Percentiles rank a stretch among this genome's conserved stretches.
These are phyloP conservation scores for Bambusicola thoracicus DNA, from an alignment of 2,113 vertebrate genomes.

Conservation along the genomic window DNA sequence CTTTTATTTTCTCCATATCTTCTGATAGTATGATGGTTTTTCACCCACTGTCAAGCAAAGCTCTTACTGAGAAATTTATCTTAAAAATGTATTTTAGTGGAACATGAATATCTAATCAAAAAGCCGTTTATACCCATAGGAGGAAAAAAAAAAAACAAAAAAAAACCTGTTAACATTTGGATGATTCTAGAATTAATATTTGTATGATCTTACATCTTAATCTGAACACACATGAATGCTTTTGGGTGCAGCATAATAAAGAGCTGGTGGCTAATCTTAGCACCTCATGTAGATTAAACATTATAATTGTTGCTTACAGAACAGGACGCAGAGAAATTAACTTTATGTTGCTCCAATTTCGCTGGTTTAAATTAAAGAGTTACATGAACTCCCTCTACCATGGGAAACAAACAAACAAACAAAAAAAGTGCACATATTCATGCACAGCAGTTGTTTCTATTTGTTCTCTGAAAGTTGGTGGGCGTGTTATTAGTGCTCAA, in stretches of 20 bases:
- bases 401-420: fast-evolving
- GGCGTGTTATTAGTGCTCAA: not conserved
- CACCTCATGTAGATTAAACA: conserved; percentile 36
- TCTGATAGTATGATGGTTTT: not conserved
- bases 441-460: not conserved
- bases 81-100: not conserved
- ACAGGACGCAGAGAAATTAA: conserved; percentile 58
- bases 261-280: conserved; percentile 50
- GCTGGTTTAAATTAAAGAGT: conserved; percentile 55
- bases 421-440: not conserved
- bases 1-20: not conserved
- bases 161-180: conserved; percentile 6
- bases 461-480: not conserved
- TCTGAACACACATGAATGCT: conserved; percentile 39
- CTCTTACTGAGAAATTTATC: not conserved
- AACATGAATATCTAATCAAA: conserved; percentile 3
- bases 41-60: not conserved
- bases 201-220: conserved; percentile 14
- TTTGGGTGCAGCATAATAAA: conserved; percentile 40
- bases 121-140: conserved; percentile 16
- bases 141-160: conserved; percentile 7
- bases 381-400: not conserved
- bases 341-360: conserved; percentile 56
- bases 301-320: conserved; percentile 55
- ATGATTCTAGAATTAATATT: conserved; percentile 12